Base-by-base conservation (phyloP, 2,797 vertebrate species). In the Fistularia tabacaria region DNA sequence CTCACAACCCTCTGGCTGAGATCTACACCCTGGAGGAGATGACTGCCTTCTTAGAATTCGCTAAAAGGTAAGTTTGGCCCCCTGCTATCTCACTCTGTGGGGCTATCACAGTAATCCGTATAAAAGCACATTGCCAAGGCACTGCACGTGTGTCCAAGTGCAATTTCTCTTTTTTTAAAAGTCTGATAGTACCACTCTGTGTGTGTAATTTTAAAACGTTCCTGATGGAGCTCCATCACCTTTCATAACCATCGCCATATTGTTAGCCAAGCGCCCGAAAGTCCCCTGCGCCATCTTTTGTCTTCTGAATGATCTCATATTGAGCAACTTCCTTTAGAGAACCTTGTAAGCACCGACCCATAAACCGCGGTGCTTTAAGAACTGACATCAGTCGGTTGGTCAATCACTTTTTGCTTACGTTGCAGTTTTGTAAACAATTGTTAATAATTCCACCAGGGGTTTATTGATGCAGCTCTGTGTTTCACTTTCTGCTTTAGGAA, bases 1-100 rank as follows among this genome's bases (percentile, higher is more conserved):
- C 96, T 38, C 94, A 98, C 69, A 99, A 99, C 79, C 97, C 97
- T 25, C 84, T 99, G 66, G 97, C 95, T 38, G 93, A 96, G 37
- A 71, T 97, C 82, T 99, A 97, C 83, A 92, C 93, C 12, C 72
- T 73, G 0, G 77, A 88, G 72, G 94, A 98, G 74, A 92, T 99
- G 82, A 82, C 71, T 58, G 87, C 88, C 67, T 96, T 93, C 77
- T 87, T 99, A 87, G 92, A 94, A 71, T 98, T 98, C 88, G 95
- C 97, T 54, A 94, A 95, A 92, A 94, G 92, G 97, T 98, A 71
- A 59, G 89, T 66, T 75, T 14, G 64, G 38, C 43, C 14, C 37
- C 14, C 57, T 46, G 6, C 65, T 51, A 60, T 62, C 50, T 54
- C 57, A 42, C 1, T 0, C 56, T 57, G 43, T 9, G 41, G 8